These are phyloP conservation scores for Axea sp. DNA, from an alignment of 2,888 invertebrate genomes.

Conservation along the genomic window DNA sequence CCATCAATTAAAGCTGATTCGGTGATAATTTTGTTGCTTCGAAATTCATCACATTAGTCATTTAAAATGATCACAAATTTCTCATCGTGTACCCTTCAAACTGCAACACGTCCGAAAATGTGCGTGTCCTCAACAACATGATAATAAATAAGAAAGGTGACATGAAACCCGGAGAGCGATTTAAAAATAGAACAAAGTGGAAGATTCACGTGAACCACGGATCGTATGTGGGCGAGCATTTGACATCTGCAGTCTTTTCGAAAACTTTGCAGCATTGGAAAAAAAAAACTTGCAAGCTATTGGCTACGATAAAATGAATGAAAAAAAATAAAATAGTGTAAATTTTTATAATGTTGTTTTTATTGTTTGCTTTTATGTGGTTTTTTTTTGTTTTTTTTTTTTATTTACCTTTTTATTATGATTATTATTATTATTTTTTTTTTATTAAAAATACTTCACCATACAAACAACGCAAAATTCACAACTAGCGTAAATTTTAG, in stretches of 20 bases:
- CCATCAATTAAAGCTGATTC: conserved; percentile 40
- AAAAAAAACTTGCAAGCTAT: too few species aligned
- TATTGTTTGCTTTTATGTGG: too few species aligned
- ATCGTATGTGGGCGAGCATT: conserved; percentile 76
- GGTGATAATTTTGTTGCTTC: conserved; percentile 2
- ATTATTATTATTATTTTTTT: too few species aligned
- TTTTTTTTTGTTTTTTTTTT: too few species aligned
- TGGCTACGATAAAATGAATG: too few species aligned
- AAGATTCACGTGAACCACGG: conserved; percentile 69
- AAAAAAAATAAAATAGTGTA: too few species aligned
- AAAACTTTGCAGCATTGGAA: too few species aligned
- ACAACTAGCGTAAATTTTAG: too few species aligned
- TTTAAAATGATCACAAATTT: conserved; percentile 56
- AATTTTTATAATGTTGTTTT: too few species aligned
- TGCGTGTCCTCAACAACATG: conserved; percentile 42
- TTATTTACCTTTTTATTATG: too few species aligned
- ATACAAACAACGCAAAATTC: too few species aligned
- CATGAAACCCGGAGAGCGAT: conserved; percentile 39
- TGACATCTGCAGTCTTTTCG: conserved; percentile 81
- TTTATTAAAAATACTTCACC: too few species aligned
- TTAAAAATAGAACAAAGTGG: conserved; percentile 48
- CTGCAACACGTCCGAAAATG: conserved; percentile 49
- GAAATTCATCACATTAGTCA: conserved; percentile 50
- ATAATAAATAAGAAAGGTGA: conserved; percentile 55
- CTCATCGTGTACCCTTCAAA: conserved; percentile 49